Percentiles rank a stretch among this genome's conserved stretches.
Conservation (phyloP, 2,888 invertebrate genomes). For the Hyposoter didymator region DNA sequence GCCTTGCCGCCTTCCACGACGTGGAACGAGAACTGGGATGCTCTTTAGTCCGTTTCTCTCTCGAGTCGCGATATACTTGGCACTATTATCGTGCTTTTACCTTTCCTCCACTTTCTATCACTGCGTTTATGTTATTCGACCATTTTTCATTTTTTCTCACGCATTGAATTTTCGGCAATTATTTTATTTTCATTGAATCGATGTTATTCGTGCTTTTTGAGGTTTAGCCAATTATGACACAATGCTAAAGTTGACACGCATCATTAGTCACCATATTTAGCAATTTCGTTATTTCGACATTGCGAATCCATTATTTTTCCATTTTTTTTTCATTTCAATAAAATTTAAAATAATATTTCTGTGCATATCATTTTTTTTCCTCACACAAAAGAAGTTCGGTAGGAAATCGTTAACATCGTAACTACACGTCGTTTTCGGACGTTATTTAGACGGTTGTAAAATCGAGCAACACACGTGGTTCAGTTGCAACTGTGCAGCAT, state of each 20-base stretch:
- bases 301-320: background rate
- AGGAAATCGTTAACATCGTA: slow-evolving; percentile 81
- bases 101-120: slow-evolving; percentile 13
- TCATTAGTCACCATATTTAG: background rate
- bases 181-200: background rate
- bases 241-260: background rate
- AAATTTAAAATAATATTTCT: background rate
- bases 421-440: slow-evolving; percentile 75
- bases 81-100: slow-evolving; percentile 59
- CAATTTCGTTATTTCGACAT: background rate
- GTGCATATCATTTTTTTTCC: background rate
- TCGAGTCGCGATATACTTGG: slow-evolving; percentile 70
- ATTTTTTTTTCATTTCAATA: background rate
- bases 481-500: slow-evolving; percentile 46
- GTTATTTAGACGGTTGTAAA: slow-evolving; percentile 83
- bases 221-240: background rate
- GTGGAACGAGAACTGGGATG: slow-evolving; percentile 55
- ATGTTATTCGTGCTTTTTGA: background rate
- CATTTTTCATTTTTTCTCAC: slow-evolving; percentile 35
- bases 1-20: slow-evolving; percentile 68
- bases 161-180: background rate
- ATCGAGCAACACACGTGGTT: slow-evolving; percentile 72
- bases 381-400: background rate
- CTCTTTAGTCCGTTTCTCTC: slow-evolving; percentile 65
- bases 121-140: slow-evolving; percentile 11